A percentile compares a stretch with the other conserved stretches of the same genome.
Conservation (phyloP, 2,888 invertebrate genomes). For the Eurois occulta region DNA sequence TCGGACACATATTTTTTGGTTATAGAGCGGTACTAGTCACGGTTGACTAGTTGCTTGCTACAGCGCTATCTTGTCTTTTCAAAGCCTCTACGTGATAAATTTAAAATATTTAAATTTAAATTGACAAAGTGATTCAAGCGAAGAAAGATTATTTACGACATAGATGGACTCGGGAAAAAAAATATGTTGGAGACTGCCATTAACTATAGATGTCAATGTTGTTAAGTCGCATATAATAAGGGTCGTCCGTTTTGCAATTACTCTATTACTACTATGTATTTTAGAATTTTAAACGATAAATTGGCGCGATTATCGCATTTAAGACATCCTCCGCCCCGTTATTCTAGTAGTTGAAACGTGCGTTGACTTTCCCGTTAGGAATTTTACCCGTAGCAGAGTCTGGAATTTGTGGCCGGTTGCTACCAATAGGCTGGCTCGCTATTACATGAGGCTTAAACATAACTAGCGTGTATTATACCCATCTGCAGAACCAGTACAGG, state of each 20-base stretch:
- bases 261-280: not conserved
- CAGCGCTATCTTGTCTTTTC: not conserved
- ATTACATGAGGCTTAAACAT: not conserved
- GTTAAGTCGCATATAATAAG: not conserved
- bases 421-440: not conserved
- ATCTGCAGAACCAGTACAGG: not conserved
- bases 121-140: too few relatives aligned
- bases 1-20: not conserved
- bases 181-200: not conserved
- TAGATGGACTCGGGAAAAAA: not conserved
- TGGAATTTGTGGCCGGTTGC: not conserved
- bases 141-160: too few relatives aligned
- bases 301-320: too few relatives aligned
- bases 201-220: not conserved
- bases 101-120: not conserved
- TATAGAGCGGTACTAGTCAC: not conserved
- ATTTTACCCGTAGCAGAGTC: not conserved
- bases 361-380: too few relatives aligned
- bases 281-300: not conserved
- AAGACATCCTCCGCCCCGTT: too few relatives aligned
- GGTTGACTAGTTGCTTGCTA: too few relatives aligned
- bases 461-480: not conserved
- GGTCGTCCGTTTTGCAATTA: not conserved
- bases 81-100: not conserved
- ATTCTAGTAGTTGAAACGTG: too few relatives aligned